Evolutionary conservation across 37 sponge, comb jelly and placozoan genomes (phyloP).

Genomic region (Haliclona indistincta): DNA sequence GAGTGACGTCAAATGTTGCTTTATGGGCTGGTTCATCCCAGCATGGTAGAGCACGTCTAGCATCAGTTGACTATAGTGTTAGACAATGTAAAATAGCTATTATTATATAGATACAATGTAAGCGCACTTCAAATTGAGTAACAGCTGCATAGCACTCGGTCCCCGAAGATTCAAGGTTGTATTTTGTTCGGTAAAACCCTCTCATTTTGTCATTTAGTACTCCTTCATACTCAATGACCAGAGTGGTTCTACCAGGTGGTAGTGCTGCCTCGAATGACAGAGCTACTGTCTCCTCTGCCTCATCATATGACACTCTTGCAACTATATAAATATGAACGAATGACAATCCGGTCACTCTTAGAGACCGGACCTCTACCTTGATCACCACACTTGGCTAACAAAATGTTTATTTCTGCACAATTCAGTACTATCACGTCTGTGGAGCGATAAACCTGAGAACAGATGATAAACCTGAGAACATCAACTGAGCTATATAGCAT

Average conservation of each 20-base stretch:
- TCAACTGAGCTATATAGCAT: too few species aligned
- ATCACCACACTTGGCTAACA: slow-evolving; percentile 32
- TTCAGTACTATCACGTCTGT: slow-evolving; percentile 62
- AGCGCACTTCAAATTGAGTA: slow-evolving; percentile 80
- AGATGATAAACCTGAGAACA: not conserved
- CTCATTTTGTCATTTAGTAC: slow-evolving; percentile 70
- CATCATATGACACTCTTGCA: slow-evolving; percentile 23
- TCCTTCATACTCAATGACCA: slow-evolving; percentile 49
- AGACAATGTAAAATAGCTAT: too few species aligned
- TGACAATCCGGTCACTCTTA: too few species aligned
- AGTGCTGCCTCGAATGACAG: slow-evolving; percentile 44
- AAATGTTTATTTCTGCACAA: slow-evolving; percentile 74
- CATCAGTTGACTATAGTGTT: slow-evolving; percentile 57
- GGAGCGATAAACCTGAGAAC: slow-evolving; percentile 34
- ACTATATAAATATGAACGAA: not conserved
- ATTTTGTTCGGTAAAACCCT: slow-evolving; percentile 69
- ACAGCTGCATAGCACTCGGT: slow-evolving; percentile 75
- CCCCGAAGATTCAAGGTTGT: slow-evolving; percentile 38
- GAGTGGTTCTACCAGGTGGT: slow-evolving; percentile 35
- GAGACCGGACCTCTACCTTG: too few species aligned
- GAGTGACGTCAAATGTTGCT: slow-evolving; percentile 78
- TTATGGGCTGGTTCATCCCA: slow-evolving; percentile 85
- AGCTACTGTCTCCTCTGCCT: slow-evolving; percentile 51
- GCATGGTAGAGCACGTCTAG: slow-evolving; percentile 77
- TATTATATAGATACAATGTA: too few species aligned